Base-by-base conservation (phyloP, 2,888 invertebrate genomes). In the Drosophila pseudotakahashii region DNA sequence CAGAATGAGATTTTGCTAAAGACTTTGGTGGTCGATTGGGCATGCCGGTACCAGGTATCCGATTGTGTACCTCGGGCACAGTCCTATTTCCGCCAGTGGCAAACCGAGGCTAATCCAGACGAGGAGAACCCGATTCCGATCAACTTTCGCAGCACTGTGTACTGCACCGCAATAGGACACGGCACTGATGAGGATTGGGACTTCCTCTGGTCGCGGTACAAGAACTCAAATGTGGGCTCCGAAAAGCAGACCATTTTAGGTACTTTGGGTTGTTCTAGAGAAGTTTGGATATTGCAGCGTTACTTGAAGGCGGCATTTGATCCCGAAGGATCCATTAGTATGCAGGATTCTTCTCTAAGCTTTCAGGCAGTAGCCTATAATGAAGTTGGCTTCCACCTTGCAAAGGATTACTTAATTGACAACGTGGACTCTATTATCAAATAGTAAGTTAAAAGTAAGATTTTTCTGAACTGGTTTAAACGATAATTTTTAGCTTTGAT, bases 101-200 rank as follows among this genome's bases (percentile, higher is more conserved):
- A 94, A 92, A 87, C 91, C 0, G 88, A 92, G 0, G 87, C 89
- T 6, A 92, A 94, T 72, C 94, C 95, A 0, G 94, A 94, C 42
- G 91, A 92, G 23, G 91, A 92, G 51, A 95, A 95, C 88, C 94
- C 94, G 2, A 94, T 97, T 77, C 95, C 96, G 0, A 93, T 95
- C 14, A 95, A 97, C 91, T 91, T 96, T 6, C 94, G 95, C 0
- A 90, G 93, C 19, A 93, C 94, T 0, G 94, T 96, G 59, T 97
- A 96, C 92, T 97, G 97, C 91, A 94, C 94, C 51, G 95, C 94
- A 0, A 93, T 97, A n/a, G 92, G 93, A 9, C 92, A 94, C 75
- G 97, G 97, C 45, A 93, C 93, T 5, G 94, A 94, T 72, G 91
- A 92, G 0, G 95, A 96, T 77, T 97, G 97, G 97, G 92, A 95